Conservation (phyloP, 2,888 invertebrate genomes). For the Drosophila conformis region DNA sequence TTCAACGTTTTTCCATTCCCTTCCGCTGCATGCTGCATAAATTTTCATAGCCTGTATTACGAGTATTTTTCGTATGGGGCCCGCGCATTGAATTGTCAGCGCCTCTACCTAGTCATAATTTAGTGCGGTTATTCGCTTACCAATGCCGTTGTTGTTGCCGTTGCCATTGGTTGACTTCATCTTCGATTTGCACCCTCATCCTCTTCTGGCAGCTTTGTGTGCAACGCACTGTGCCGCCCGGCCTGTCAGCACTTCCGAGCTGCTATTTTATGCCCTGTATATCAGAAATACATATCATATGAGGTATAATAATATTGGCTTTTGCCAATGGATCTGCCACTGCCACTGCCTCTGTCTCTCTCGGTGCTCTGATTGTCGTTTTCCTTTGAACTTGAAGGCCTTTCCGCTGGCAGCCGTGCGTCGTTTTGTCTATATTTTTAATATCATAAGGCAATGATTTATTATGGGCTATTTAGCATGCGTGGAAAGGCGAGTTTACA, state of each 20-base stretch:
- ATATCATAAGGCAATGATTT: slow-evolving; percentile 63
- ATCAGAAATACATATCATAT: slow-evolving; percentile 32
- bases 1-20: slow-evolving; percentile 7
- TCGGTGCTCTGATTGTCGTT: slow-evolving; percentile 63
- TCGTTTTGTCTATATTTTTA: slow-evolving; percentile 31
- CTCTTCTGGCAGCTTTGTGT: slow-evolving; percentile 36
- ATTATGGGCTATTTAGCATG: slow-evolving; percentile 55
- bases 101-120: slow-evolving; percentile 76
- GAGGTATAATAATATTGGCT: slow-evolving; percentile 46
- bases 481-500: slow-evolving; percentile 11
- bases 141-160: neutral
- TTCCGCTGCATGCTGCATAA: slow-evolving; percentile 59
- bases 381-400: slow-evolving; percentile 63
- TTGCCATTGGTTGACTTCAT: slow-evolving; percentile 35
- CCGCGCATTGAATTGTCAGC: slow-evolving; percentile 77
- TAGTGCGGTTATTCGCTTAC: slow-evolving; percentile 59
- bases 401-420: slow-evolving; percentile 40
- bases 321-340: slow-evolving; percentile 24
- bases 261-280: slow-evolving; percentile 50
- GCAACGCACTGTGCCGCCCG: slow-evolving; percentile 19
- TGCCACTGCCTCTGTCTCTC: slow-evolving; percentile 4
- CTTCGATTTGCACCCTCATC: slow-evolving; percentile 55
- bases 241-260: slow-evolving; percentile 66
- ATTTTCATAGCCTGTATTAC: slow-evolving; percentile 61
- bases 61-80: slow-evolving; percentile 68